These are phyloP conservation scores for Eristalinus sepulchralis DNA, from an alignment of 2,888 invertebrate species.

Conservation along the genomic window DNA sequence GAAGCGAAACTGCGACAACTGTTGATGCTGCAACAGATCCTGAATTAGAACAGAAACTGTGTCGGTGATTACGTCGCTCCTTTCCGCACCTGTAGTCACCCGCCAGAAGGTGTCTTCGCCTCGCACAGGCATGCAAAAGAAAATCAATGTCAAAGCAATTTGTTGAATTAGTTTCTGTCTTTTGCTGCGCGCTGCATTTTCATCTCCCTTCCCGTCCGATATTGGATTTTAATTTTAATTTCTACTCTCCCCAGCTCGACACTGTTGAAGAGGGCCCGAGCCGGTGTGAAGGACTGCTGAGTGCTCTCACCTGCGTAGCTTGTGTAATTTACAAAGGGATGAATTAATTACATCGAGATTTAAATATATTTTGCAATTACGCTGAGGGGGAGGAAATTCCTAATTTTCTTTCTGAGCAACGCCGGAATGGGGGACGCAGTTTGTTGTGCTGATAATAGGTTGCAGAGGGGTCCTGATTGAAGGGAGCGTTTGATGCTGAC, in stretches of 20 bases:
- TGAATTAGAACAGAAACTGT: neutral
- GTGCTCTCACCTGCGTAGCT: slow-evolving; percentile 47
- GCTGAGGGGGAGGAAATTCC: slow-evolving; percentile 27
- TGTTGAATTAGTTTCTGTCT: slow-evolving; percentile 55
- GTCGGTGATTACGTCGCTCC: slow-evolving; percentile 6
- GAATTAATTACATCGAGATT: slow-evolving; percentile 56
- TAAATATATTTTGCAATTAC: slow-evolving; percentile 63
- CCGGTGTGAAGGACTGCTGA: slow-evolving; percentile 26
- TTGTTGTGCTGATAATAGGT: neutral
- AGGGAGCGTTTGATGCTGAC: neutral
- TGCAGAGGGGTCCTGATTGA: neutral
- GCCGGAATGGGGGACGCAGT: slow-evolving; percentile 5
- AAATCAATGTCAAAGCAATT: slow-evolving; percentile 69
- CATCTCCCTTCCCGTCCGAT: slow-evolving; percentile 14
- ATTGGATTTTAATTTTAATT: slow-evolving; percentile 66
- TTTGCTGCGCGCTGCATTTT: slow-evolving; percentile 37
- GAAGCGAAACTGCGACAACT: neutral
- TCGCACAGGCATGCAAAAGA: slow-evolving; percentile 10
- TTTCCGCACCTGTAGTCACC: neutral
- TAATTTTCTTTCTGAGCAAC: slow-evolving; percentile 34
- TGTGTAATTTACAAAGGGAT: slow-evolving; percentile 53
- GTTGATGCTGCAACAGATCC: slow-evolving; percentile 3
- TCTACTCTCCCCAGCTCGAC: slow-evolving; percentile 29
- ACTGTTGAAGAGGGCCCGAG: neutral
- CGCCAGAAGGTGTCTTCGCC: neutral